Percentiles rank a stretch among this genome's conserved stretches.
Conservation (phyloP, 2,797 vertebrate species). For the Protosalanx chinensis region DNA sequence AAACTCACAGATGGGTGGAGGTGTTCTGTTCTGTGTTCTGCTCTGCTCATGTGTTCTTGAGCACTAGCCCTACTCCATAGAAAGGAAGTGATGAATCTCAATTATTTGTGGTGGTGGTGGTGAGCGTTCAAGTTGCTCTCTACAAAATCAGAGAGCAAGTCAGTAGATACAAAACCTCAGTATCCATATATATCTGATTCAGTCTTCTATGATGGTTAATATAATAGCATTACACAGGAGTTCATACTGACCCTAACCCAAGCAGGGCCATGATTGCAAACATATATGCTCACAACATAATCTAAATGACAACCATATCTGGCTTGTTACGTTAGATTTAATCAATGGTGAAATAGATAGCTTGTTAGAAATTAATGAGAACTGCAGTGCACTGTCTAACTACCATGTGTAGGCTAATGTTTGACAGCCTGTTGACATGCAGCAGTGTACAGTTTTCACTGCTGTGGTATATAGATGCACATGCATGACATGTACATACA, state of each 20-base stretch:
- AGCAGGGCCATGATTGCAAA: too few species aligned
- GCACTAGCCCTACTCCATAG: slow-evolving; percentile 56
- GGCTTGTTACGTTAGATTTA: too few species aligned
- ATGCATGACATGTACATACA: neutral
- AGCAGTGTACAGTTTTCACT: neutral
- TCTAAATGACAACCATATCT: too few species aligned
- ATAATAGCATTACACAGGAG: too few species aligned
- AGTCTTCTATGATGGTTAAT: slow-evolving; percentile 31
- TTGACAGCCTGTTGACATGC: too few species aligned
- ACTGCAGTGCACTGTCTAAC: too few species aligned
- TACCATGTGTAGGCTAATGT: too few species aligned
- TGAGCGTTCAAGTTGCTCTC: slow-evolving; percentile 53
- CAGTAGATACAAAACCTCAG: slow-evolving; percentile 58
- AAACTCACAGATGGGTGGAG: slow-evolving; percentile 25
- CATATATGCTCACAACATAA: too few species aligned
- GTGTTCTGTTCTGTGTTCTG: slow-evolving; percentile 33
- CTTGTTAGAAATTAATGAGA: too few species aligned
- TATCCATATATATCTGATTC: slow-evolving; percentile 46
- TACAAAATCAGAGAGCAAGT: slow-evolving; percentile 67
- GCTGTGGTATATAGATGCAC: slow-evolving; percentile 27
- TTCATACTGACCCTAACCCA: too few species aligned
- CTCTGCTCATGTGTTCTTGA: slow-evolving; percentile 50
- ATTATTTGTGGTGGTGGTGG: slow-evolving; percentile 62
- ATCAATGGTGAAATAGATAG: too few species aligned
- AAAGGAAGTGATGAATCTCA: slow-evolving; percentile 73